phyloP scores from a whole-genome alignment of 2,888 invertebrate species.

The Cantharis rustica region DNA sequence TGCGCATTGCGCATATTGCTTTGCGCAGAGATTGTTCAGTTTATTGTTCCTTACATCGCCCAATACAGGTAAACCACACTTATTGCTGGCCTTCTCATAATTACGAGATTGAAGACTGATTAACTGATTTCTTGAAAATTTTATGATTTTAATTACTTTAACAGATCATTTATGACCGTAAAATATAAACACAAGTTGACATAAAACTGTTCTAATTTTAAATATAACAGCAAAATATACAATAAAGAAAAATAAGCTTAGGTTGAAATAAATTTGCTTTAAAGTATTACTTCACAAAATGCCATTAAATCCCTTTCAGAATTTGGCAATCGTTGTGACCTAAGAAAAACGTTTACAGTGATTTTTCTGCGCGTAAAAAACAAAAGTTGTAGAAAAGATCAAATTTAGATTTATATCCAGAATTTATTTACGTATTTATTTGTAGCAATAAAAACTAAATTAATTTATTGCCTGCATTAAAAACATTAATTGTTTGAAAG shows the following conservation, averaged over 20 bases:
- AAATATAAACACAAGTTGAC: no score
- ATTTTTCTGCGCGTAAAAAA: conserved; percentile 1
- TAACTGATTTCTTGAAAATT: no score
- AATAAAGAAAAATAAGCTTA: not conserved
- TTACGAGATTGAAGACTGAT: no score
- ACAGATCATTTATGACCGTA: no score
- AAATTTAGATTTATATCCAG: not conserved
- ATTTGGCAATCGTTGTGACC: conserved; percentile 6
- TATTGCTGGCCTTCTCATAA: no score
- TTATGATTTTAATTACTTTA: no score
- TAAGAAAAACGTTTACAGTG: conserved; percentile 3
- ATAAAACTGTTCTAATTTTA: not conserved
- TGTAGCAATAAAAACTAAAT: not conserved
- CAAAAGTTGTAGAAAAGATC: conserved; percentile 4
- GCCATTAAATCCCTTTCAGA: conserved; percentile 4
- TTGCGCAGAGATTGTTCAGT: no score
- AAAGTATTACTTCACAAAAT: not conserved
- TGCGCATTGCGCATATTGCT: no score
- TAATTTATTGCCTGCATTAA: not conserved
- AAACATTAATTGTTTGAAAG: not conserved
- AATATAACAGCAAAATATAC: not conserved
- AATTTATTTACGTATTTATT: not conserved
- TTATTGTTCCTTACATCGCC: no score
- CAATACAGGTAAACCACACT: no score
- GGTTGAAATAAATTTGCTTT: conserved; percentile 7